Evolutionary conservation across 2,113 vertebrate genomes (phyloP), one percentile per base, ranked within the genome.

Genomic region (Antigone vipio): DNA sequence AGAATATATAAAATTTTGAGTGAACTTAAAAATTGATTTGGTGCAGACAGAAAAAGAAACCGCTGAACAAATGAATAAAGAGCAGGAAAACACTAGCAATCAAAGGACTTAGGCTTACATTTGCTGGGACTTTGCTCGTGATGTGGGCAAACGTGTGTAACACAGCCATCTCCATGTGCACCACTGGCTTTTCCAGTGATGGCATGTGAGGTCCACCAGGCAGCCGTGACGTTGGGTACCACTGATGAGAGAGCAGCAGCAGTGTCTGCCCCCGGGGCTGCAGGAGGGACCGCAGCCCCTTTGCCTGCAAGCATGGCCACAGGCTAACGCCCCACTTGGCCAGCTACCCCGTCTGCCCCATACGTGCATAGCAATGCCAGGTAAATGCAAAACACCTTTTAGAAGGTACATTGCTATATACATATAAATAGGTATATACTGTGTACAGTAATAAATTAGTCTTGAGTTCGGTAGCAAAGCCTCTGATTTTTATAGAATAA

Each of bases 191-290:
- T 73, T 45, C 53, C 68, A 34, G 72, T 26, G 49, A 12, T 6
- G 38, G 45, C 35, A 11, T 2, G 45, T 63, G 56, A 88, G 21
- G 15, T 92, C 26, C 55, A 15, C 13, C n/a, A 44, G 49, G 67
- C 76, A 89, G 62, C 32, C 29, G 3, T 0, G 15, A 3, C 20
- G 10, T 0, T 17, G 45, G 45, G 38, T 8, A 49, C 12, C 1
- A 1, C 35, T 38, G 55, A 4, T 1, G 5, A n/a, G 49, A 16
- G 13, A 62, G 56, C 14, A 75, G 55, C 35, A 55, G 0, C 21
- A n/a, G 18, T 3, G 5, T 3, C 45, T 79, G 50, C 55, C 27
- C 40, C 35, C 20, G 12, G 29, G 45, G 64, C 49, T 68, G 49
- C 44, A 67, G 59, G 20, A 53, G 20, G 27, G n/a, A 22, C 45